phyloP scores from a whole-genome alignment of 2,888 invertebrate genomes.

The Drosophila lutescens region DNA sequence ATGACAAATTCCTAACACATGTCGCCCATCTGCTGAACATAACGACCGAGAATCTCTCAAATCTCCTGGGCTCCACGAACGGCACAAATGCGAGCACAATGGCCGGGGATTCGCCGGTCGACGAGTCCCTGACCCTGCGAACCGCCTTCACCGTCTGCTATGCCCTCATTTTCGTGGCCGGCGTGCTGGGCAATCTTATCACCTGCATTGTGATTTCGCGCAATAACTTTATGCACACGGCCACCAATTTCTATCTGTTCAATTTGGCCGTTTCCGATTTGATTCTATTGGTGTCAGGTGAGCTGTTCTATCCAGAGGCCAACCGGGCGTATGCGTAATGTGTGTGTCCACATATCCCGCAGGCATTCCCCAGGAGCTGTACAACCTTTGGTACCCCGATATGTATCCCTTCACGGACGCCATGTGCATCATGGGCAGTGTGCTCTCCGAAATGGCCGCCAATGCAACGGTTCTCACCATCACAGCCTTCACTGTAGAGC shows the following conservation, averaged over 20 bases:
- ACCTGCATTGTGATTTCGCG: conserved; percentile 93
- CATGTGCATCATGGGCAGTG: conserved; percentile 90
- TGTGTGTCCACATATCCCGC: not conserved
- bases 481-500: conserved; percentile 94
- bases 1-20: conserved; percentile 80
- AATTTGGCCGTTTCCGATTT: conserved; percentile 94
- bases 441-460: conserved; percentile 93
- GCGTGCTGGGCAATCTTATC: conserved; percentile 92
- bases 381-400: conserved; percentile 90
- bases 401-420: conserved; percentile 91
- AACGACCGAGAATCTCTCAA: conserved; percentile 80
- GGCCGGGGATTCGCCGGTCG: conserved; percentile 30
- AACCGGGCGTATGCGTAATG: conserved; percentile 47
- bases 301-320: conserved; percentile 67
- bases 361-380: conserved; percentile 92
- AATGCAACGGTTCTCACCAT: conserved; percentile 94
- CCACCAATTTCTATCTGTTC: conserved; percentile 93
- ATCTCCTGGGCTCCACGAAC: conserved; percentile 54
- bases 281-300: conserved; percentile 90
- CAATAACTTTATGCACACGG: conserved; percentile 93
- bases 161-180: conserved; percentile 87
- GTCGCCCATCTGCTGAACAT: conserved; percentile 82
- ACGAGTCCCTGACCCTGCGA: conserved; percentile 69
- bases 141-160: conserved; percentile 89
- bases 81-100: conserved; percentile 40